Conservation (phyloP, 2,888 invertebrate species). For the Serrognathus titanus region DNA sequence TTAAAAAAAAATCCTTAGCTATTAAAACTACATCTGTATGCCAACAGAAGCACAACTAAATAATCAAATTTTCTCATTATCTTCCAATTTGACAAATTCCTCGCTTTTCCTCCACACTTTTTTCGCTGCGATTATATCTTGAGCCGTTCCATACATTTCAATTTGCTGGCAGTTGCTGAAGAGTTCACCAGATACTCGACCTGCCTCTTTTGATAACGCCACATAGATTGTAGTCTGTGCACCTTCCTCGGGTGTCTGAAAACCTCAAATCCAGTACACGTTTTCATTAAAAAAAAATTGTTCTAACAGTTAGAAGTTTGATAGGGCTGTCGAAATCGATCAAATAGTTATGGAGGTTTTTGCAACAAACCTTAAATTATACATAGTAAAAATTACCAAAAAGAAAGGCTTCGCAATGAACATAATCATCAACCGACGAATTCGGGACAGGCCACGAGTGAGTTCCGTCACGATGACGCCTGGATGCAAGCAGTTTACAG, state of each 20-base stretch:
- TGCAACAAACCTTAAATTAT: too few relatives aligned
- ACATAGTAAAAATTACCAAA: too few relatives aligned
- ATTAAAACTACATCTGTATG: too few relatives aligned
- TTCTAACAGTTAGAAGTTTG: too few relatives aligned
- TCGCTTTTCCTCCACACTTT: constrained; percentile 83
- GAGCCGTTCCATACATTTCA: constrained; percentile 55
- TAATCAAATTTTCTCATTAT: constrained; percentile 3
- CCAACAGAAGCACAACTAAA: too few relatives aligned
- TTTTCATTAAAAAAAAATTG: too few relatives aligned
- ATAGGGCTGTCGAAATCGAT: too few relatives aligned
- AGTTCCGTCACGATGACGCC: constrained; percentile 18
- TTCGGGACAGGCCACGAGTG: neutral
- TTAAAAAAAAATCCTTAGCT: too few relatives aligned
- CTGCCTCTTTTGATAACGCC: constrained; percentile 72
- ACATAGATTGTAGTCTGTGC: constrained; percentile 71
- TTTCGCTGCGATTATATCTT: constrained; percentile 65
- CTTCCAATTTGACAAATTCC: constrained; percentile 48
- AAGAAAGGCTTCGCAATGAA: too few relatives aligned
- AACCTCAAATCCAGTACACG: neutral
- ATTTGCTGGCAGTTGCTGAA: constrained; percentile 73
- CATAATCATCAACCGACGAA: neutral
- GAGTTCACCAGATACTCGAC: constrained; percentile 70
- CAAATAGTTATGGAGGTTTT: too few relatives aligned
- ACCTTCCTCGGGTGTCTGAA: neutral
- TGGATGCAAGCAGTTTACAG: too few relatives aligned